Evolutionary conservation across 2,113 vertebrate genomes (phyloP).

Genomic region (Melospiza georgiana): DNA sequence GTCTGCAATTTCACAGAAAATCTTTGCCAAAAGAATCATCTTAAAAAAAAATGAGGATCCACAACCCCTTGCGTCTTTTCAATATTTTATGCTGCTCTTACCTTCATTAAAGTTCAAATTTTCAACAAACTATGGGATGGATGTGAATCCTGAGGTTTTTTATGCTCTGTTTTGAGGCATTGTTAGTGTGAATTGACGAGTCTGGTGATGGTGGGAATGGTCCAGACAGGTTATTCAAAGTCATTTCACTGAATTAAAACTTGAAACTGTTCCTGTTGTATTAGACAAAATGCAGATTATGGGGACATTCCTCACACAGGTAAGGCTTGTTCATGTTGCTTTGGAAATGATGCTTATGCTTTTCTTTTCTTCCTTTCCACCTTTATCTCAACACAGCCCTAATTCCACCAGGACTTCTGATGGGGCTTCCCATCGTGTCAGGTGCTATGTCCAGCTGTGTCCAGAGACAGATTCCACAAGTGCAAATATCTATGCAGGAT

Average conservation of each 20-base stretch:
- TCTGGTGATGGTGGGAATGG: background rate
- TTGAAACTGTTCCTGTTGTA: background rate
- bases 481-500: background rate
- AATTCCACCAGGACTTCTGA: background rate
- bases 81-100: background rate
- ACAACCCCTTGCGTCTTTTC: background rate
- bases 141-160: background rate
- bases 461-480: background rate
- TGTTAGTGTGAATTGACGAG: background rate
- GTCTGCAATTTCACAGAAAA: background rate
- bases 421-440: background rate
- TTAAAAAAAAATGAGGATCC: background rate
- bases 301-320: background rate
- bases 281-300: background rate
- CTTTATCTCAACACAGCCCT: background rate
- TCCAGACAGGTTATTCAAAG: background rate
- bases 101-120: background rate
- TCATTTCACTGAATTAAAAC: background rate
- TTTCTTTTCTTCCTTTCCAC: background rate
- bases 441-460: background rate
- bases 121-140: background rate
- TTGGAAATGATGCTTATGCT: background rate
- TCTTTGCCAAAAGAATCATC: background rate
- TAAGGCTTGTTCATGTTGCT: background rate
- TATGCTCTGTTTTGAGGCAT: background rate